Evolutionary conservation across 1,140 invertebrate species (phyloP).

Genomic region (Steinernema khuongi): DNA sequence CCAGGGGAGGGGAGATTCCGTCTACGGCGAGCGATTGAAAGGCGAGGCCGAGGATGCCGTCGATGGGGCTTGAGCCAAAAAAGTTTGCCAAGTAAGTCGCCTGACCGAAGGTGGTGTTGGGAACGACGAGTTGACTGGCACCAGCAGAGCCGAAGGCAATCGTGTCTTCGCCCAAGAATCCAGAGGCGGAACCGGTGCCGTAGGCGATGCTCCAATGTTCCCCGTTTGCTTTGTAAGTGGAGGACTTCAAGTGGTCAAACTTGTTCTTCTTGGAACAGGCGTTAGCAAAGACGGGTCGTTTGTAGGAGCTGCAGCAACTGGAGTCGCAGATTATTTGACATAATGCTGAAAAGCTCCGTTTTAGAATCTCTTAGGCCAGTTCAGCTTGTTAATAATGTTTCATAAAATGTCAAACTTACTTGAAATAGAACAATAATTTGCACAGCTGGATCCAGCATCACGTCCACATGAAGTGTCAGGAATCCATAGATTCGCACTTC

Average conservation of each 20-base stretch:
- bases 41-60: slow-evolving; percentile 36
- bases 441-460: neutral
- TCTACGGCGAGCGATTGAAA: slow-evolving; percentile 24
- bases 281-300: neutral
- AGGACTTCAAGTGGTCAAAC: slow-evolving; percentile 39
- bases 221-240: slow-evolving; percentile 42
- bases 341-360: neutral
- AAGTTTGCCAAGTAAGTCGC: slow-evolving; percentile 20
- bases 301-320: neutral
- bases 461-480: slow-evolving; percentile 28
- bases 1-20: slow-evolving; percentile 23
- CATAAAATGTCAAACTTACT: neutral
- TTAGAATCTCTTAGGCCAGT: too few species aligned
- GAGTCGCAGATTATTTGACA: slow-evolving; percentile 11
- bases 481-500: slow-evolving; percentile 35
- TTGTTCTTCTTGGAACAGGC: slow-evolving; percentile 34
- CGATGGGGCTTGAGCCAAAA: slow-evolving; percentile 26
- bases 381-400: too few species aligned
- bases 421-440: neutral
- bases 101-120: slow-evolving; percentile 25
- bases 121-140: slow-evolving; percentile 26
- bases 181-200: neutral
- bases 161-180: slow-evolving; percentile 1
- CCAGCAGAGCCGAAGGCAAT: slow-evolving; percentile 14
- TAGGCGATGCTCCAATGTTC: slow-evolving; percentile 37